Evolutionary conservation across 2,797 vertebrate species (phyloP), one percentile per base, ranked within the genome.

Genomic region (Lepus townsendii): DNA sequence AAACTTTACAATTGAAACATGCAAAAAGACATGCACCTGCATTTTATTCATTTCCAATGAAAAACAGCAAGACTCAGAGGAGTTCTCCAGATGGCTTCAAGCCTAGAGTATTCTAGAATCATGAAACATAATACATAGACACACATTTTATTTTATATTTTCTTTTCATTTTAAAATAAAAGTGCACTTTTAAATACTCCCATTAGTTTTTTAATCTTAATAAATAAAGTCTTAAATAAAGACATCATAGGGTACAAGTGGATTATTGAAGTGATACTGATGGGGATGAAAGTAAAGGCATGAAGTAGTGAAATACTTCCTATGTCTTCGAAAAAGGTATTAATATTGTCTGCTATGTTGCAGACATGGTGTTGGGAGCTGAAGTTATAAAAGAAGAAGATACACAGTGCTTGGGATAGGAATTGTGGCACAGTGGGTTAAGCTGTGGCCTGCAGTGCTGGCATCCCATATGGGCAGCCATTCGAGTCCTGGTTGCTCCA

Each of bases 41-140:
- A 63, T 38, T 69, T 38, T 69, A 35, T 85, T 32, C 32, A 88
- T 84, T 96, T 88, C 38, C 14, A 87, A 27, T 84, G 42, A 57
- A 93, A 92, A 83, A 83, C 20, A 82, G 14, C 6, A 90, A 83
- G 14, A 77, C 82, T 82, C 73, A 79, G 54, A 69, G 57, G 30
- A 90, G 7, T 83, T 88, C 27, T 75, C 68, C 54, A 83, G 52
- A 79, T 62, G 20, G 27, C 50, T 86, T 38, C 60, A 92, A 73
- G 42, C 17, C 47, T 47, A 73, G 3, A 54, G 13, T 52, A 94
- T 86, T 73, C 35, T 90, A 54, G 65, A 96, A 78, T 84, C 42
- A 65, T 60, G 27, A 10, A n/a, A 50, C 19, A 22, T 12, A 80
- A n/a, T 54, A 27, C 32, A 71, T 2, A 68, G 65, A 47, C 11